A percentile compares a stretch with the other conserved stretches of the same genome.
phyloP scores from a whole-genome alignment of 1,140 invertebrate species.

The Akabosia matsudoensis region DNA sequence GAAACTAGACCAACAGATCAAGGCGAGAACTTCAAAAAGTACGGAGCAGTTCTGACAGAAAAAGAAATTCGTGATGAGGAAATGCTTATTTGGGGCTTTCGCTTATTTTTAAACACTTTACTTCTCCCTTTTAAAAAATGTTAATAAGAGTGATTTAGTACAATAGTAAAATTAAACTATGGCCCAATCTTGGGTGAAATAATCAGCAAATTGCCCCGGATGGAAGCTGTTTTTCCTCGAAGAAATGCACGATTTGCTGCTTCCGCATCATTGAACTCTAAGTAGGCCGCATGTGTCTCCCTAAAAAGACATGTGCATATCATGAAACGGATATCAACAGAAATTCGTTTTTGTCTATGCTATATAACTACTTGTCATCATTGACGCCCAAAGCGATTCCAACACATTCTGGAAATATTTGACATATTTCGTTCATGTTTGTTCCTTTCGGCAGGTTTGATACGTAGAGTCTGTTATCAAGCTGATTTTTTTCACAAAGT shows the following conservation, averaged over 20 bases:
- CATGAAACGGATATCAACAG: too few relatives aligned
- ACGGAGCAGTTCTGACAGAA: background rate
- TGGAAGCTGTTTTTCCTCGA: background rate
- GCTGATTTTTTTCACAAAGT: too few relatives aligned
- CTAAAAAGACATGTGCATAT: background rate
- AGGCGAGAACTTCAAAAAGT: background rate
- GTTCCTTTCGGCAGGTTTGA: background rate
- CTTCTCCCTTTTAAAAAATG: too few relatives aligned
- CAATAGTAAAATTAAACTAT: too few relatives aligned
- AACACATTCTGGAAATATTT: background rate
- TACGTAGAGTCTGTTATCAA: background rate
- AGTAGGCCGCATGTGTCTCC: background rate
- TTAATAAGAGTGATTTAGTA: too few relatives aligned
- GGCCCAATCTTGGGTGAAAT: background rate
- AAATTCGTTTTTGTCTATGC: background rate
- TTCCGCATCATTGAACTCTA: background rate
- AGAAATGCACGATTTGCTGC: background rate
- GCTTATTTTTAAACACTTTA: background rate
- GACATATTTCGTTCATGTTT: background rate
- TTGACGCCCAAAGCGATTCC: background rate
- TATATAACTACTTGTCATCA: background rate
- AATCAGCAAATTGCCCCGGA: background rate
- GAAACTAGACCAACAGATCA: background rate
- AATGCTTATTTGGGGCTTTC: too few relatives aligned
- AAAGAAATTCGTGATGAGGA: background rate